Conservation (phyloP, 2,888 invertebrate species). For the Hemicrepidius hirtus region DNA sequence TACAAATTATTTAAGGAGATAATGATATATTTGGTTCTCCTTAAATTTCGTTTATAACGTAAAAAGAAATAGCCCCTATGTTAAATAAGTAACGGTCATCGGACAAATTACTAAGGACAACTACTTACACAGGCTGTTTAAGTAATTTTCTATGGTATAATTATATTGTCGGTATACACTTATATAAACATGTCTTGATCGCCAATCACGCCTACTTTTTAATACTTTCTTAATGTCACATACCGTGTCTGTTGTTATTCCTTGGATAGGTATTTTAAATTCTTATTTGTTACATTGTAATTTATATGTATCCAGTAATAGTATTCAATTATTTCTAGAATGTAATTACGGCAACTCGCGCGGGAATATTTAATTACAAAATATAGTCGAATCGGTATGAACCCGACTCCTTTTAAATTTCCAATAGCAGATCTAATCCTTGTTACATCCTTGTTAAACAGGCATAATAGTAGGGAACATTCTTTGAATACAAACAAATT, state of each 20-base stretch:
- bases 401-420: too few species aligned
- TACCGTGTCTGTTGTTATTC: constrained; percentile 14
- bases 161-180: constrained; percentile 4
- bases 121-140: neutral
- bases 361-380: neutral
- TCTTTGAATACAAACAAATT: too few species aligned
- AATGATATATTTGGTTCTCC: neutral
- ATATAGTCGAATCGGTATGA: too few species aligned
- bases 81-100: neutral
- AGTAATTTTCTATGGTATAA: constrained; percentile 5
- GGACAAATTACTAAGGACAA: constrained; percentile 2
- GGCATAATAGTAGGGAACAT: too few species aligned
- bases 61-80: neutral
- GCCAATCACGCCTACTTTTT: constrained; percentile 16
- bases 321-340: constrained; percentile 4
- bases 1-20: neutral
- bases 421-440: too few species aligned
- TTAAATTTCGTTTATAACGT: neutral
- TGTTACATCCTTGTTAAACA: too few species aligned
- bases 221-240: constrained; percentile 17
- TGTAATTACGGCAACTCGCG: neutral
- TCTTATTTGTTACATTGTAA: constrained; percentile 6
- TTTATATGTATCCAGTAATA: neutral
- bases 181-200: constrained; percentile 9
- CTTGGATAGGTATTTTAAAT: constrained; percentile 4